Evolutionary conservation across 2,797 vertebrate genomes (phyloP).

Genomic region (Sebastes minor): DNA sequence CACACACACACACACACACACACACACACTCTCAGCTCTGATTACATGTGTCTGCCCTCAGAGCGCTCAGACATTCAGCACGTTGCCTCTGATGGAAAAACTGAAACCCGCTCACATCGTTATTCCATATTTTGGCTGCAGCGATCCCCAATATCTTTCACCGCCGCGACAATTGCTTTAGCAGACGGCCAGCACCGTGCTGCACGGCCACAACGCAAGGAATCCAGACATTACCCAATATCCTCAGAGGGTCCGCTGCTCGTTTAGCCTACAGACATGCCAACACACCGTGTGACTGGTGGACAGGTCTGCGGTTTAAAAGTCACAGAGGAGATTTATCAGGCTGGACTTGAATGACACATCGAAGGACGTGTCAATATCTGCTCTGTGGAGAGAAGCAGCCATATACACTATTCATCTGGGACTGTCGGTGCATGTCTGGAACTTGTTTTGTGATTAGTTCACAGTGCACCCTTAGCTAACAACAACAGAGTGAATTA

Average conservation of each 20-base stretch:
- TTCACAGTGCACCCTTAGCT: too few species aligned
- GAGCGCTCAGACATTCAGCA: constrained; percentile 39
- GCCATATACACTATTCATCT: too few species aligned
- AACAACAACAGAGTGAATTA: too few species aligned
- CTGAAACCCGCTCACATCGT: constrained; percentile 41
- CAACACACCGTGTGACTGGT: background rate
- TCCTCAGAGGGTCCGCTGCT: constrained; percentile 47
- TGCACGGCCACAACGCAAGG: constrained; percentile 49
- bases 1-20: too few species aligned
- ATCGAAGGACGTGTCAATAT: too few species aligned
- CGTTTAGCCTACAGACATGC: constrained; percentile 39
- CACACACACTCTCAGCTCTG: constrained; percentile 38
- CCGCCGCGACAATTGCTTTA: constrained; percentile 63
- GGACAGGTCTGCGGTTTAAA: constrained; percentile 30
- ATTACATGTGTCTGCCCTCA: constrained; percentile 55
- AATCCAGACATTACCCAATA: constrained; percentile 81
- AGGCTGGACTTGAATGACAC: background rate
- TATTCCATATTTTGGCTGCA: constrained; percentile 53
- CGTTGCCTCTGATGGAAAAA: constrained; percentile 66
- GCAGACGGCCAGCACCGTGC: constrained; percentile 45
- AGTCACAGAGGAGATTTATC: constrained; percentile 26
- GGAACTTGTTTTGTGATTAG: too few species aligned
- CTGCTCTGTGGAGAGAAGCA: too few species aligned
- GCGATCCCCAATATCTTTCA: constrained; percentile 47
- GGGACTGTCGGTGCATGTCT: too few species aligned